These are phyloP conservation scores for Tanypteryx hageni DNA, from an alignment of 2,888 invertebrate species.

Conservation along the genomic window DNA sequence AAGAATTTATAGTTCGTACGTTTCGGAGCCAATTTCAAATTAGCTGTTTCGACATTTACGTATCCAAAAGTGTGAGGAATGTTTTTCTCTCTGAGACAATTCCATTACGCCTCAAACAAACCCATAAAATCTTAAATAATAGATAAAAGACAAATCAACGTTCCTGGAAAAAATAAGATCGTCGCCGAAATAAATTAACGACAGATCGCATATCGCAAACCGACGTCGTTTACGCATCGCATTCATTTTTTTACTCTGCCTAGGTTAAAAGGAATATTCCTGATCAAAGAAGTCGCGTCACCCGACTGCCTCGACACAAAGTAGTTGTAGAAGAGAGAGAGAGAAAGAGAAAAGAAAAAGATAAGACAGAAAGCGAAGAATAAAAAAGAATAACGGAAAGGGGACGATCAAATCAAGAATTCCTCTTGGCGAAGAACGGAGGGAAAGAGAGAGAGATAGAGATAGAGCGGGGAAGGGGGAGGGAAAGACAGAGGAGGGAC, in stretches of 20 bases:
- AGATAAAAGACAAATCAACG: too few relatives aligned
- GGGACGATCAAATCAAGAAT: slow-evolving; percentile 48
- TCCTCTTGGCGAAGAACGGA: neutral
- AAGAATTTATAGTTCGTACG: too few relatives aligned
- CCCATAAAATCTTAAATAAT: too few relatives aligned
- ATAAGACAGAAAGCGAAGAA: neutral
- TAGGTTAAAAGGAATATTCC: neutral
- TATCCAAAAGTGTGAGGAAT: too few relatives aligned
- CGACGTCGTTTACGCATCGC: neutral
- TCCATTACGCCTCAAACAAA: too few relatives aligned
- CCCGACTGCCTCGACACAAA: neutral
- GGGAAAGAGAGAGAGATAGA: neutral
- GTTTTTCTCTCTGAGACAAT: too few relatives aligned
- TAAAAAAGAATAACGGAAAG: slow-evolving; percentile 12
- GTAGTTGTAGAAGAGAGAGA: neutral
- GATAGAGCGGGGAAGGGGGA: neutral
- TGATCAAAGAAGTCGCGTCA: neutral
- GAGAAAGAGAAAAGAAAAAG: slow-evolving; percentile 13
- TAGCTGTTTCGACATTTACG: too few relatives aligned
- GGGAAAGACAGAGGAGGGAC: neutral
- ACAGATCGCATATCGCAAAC: neutral
- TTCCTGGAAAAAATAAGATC: neutral
- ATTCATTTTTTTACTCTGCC: neutral
- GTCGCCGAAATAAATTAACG: neutral
- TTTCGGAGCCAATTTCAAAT: too few relatives aligned